phyloP scores from a whole-genome alignment of 1,140 invertebrate genomes.

The Zaprionus africanus region DNA sequence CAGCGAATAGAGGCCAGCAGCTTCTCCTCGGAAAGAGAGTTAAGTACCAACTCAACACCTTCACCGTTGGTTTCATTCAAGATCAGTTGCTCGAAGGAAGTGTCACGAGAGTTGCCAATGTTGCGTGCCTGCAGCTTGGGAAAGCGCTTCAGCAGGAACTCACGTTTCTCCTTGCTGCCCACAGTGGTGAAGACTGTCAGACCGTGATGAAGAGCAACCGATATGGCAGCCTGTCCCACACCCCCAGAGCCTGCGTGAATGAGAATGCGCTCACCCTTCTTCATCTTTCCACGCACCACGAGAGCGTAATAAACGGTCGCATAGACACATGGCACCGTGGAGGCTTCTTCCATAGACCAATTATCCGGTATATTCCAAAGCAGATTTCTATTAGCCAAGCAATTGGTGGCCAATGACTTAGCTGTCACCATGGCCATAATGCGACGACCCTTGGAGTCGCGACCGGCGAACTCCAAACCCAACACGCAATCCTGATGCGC shows the following conservation, averaged over 20 bases:
- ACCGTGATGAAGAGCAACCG: conserved; percentile 94
- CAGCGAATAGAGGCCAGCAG: conserved; percentile 96
- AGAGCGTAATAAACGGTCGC: conserved; percentile 96
- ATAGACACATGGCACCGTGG: conserved; percentile 97
- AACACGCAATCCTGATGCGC: conserved; percentile 95
- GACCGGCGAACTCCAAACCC: conserved; percentile 97
- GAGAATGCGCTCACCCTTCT: conserved; percentile 93
- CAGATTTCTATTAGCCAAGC: conserved; percentile 93
- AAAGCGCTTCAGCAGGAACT: conserved; percentile 95
- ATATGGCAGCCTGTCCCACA: conserved; percentile 97
- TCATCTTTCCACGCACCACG: conserved; percentile 93
- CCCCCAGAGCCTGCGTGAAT: conserved; percentile 98
- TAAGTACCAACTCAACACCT: conserved; percentile 96
- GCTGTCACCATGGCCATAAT: conserved; percentile 97
- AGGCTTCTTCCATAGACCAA: conserved; percentile 96
- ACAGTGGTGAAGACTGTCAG: conserved; percentile 96
- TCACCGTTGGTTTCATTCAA: conserved; percentile 90
- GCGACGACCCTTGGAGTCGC: conserved; percentile 89
- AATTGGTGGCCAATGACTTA: conserved; percentile 94
- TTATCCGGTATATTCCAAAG: conserved; percentile 94
- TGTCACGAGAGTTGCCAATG: conserved; percentile 96
- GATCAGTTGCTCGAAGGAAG: conserved; percentile 95
- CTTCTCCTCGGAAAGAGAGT: conserved; percentile 97
- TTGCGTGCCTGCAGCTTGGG: conserved; percentile 91
- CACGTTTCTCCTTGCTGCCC: conserved; percentile 93